Evolutionary conservation across 2,797 vertebrate genomes (phyloP), one percentile per base, ranked within the genome.

Genomic region (Malurus splendens): DNA sequence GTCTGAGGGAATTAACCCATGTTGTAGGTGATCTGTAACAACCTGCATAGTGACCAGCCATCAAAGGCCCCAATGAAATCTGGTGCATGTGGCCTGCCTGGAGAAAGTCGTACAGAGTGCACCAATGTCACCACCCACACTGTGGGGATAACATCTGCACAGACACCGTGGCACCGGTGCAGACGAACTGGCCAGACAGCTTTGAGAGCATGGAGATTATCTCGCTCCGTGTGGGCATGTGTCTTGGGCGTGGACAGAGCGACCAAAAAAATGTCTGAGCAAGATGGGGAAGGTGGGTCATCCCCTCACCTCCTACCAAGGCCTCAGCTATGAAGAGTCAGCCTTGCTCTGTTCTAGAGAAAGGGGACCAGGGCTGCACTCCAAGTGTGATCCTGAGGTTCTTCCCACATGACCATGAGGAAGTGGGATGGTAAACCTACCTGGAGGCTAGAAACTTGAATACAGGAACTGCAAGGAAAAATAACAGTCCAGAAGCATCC

Each of bases 11-110:
- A 51, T 19, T 22, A 47, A 55, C 19, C 6, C 6, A 12, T 13
- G 17, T 7, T 47, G 30, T 32, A 71, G 14, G 23, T 42, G 23
- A 56, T 42, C 27, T 57, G 2, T 18, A 59, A 27, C 17, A 83
- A 79, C 32, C 16, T n/a, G 10, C 13, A n/a, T 33, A 56, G 44
- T 0, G 1, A 51, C 25, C 44, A 50, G 15, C 25, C 64, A 44
- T 22, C 62, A 65, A 54, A 41, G 32, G 70, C 22, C 20, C 12
- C 2, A 14, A 16, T 20, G 28, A 62, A 64, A 39, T 33, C 11
- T 25, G 7, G 36, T 39, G 18, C 41, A 28, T 1, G 6, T 14
- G 17, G 55, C 8, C 39, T 1, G 1, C 0, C 1, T 12, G 5
- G n/a, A 27, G 7, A 7, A 54, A 39, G 45, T 5, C 59, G 55